Conservation (phyloP, 2,797 vertebrate genomes). For the Pseudochromis fuscus region DNA sequence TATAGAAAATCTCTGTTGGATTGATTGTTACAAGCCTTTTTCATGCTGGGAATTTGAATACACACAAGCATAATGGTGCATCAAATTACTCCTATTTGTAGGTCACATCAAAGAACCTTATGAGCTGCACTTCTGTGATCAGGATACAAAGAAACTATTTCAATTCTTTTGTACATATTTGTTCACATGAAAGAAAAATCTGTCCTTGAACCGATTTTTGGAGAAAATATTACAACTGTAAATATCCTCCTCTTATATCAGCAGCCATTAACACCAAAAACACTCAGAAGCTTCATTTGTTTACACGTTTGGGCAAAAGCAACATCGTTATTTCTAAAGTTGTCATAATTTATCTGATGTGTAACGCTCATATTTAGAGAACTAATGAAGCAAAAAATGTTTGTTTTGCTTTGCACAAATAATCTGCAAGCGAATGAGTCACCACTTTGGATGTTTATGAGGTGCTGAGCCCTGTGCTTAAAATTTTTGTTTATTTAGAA, state of each 20-base stretch:
- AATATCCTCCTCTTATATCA: background rate
- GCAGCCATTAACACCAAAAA: background rate
- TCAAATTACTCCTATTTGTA: too few relatives aligned
- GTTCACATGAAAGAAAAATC: background rate
- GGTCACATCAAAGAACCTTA: background rate
- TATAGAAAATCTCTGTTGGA: too few relatives aligned
- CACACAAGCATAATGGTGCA: too few relatives aligned
- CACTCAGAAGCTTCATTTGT: conserved; percentile 3
- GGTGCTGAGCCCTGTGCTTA: background rate
- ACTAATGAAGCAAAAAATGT: background rate
- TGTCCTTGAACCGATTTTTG: background rate
- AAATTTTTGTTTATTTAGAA: background rate
- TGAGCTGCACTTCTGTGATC: background rate
- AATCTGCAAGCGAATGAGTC: background rate
- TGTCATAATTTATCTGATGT: background rate
- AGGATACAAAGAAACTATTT: background rate
- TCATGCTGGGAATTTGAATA: too few relatives aligned
- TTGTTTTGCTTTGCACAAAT: background rate
- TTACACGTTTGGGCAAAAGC: background rate
- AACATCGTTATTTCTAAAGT: conserved; percentile 11
- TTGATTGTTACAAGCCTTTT: too few relatives aligned
- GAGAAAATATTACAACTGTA: conserved; percentile 1
- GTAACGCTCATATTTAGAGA: background rate
- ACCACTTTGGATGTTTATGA: background rate
- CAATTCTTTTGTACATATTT: background rate